These are phyloP conservation scores for Felis chaus DNA, from an alignment of 2,113 vertebrate genomes.

Conservation along the genomic window DNA sequence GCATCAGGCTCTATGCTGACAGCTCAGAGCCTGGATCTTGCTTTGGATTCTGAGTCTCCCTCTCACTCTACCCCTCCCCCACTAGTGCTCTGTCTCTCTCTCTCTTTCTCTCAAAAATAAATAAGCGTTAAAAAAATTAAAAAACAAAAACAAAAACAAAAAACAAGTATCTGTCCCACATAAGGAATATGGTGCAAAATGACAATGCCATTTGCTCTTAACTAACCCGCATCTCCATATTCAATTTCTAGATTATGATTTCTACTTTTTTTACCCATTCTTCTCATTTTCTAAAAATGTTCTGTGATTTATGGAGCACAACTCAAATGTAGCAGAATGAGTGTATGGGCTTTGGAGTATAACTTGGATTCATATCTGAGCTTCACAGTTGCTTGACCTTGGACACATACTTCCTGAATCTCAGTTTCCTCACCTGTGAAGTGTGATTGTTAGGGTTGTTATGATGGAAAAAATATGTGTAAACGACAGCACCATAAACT, in stretches of 20 bases:
- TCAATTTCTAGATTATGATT: not conserved
- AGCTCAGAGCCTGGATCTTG: too few relatives aligned
- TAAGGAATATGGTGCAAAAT: not conserved
- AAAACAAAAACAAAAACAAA: too few relatives aligned
- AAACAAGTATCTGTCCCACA: not conserved
- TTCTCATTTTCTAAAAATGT: not conserved
- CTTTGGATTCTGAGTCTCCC: too few relatives aligned
- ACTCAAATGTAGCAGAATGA: not conserved
- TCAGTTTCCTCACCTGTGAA: conserved; percentile 22
- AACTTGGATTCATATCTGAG: not conserved
- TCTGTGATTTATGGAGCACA: not conserved
- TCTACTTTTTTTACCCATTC: not conserved
- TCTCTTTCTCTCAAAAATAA: too few relatives aligned
- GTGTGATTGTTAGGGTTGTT: not conserved
- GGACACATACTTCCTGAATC: not conserved
- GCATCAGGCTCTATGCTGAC: too few relatives aligned
- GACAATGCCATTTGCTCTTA: not conserved
- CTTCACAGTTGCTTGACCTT: not conserved
- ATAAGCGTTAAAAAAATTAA: too few relatives aligned
- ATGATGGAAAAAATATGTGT: not conserved
- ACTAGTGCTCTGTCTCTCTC: too few relatives aligned
- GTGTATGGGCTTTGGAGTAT: not conserved
- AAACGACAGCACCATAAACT: not conserved
- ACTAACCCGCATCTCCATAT: not conserved
- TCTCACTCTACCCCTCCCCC: too few relatives aligned